Base-by-base conservation (phyloP, 2,888 invertebrate genomes). In the Electrophaes corylata region DNA sequence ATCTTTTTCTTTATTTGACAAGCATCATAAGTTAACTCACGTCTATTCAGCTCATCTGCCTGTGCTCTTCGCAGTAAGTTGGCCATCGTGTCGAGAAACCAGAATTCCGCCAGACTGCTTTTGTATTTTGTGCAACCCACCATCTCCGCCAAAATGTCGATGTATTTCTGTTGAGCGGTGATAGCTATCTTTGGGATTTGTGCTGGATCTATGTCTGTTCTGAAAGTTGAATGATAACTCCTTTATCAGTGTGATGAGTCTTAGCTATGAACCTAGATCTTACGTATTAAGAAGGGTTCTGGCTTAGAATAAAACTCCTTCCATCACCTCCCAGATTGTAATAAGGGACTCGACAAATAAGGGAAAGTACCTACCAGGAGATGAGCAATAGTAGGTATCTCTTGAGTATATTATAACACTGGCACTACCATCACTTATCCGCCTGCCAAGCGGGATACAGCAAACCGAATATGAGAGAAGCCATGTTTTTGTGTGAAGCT, bases 11-110 rank as follows among this genome's bases (percentile, higher is more conserved):
- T 10, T 10, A 29, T 29, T 10, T 29, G 10, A 29, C 26, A 29
- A 20, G 26, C 2, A 26, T 14, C 6, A 14, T 4, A 8, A 6
- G 14, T n/a, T 3, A 39, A n/a, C 82, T 79, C 46, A 90, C 91
- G 64, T 71, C 79, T 78, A 51, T 82, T 71, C 56, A 91, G 43
- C 0, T 66, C 64, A 46, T 90, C 88, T 0, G 76, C 81, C 35
- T 91, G 91, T 0, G 88, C 88, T n/a, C 91, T 72, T 50, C 86
- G 75, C 62, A 91, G 61, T 59, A 91, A 55, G 64, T 88, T 86
- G 0, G 92, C 88, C 57, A 93, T 20, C 0, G 88, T 91, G 33
- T 93, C 93, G 67, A 93, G 65, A 53, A 93, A 91, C 93, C 93
- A 93, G 69, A 75, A 92, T 51, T 92, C 91, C 0, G 91, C 85